Percentiles rank a stretch among this genome's conserved stretches.
phyloP scores from a whole-genome alignment of 2,113 vertebrate species.

The Natator depressus region DNA sequence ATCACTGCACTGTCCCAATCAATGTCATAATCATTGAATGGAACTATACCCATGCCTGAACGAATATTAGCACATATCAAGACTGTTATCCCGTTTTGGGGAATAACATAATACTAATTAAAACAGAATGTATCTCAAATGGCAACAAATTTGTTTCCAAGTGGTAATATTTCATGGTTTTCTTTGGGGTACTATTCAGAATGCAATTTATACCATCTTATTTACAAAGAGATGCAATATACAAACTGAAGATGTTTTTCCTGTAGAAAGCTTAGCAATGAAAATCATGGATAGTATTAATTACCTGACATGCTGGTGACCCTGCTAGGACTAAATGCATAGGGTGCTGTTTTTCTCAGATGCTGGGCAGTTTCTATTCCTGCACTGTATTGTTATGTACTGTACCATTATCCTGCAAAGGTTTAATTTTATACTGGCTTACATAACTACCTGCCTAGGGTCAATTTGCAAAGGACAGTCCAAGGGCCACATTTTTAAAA shows the following conservation, averaged over 20 bases:
- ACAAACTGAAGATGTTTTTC: rapidly evolving
- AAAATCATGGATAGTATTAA: not conserved
- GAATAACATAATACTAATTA: not conserved
- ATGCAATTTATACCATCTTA: not conserved
- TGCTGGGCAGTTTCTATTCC: not conserved
- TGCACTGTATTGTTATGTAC: not conserved
- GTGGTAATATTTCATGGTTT: not conserved
- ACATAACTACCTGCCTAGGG: rapidly evolving
- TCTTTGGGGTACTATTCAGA: not conserved
- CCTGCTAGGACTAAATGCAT: not conserved
- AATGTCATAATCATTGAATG: not conserved
- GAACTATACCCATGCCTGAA: not conserved
- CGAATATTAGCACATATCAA: not conserved
- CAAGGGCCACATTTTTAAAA: not conserved
- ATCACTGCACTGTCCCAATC: not conserved
- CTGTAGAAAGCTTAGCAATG: not conserved
- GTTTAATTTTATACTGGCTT: not conserved
- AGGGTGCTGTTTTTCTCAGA: not conserved
- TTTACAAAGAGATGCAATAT: not conserved
- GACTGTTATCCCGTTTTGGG: not conserved
- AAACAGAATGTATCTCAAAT: not conserved
- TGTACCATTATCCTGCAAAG: not conserved
- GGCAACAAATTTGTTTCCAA: not conserved
- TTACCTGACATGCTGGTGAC: not conserved
- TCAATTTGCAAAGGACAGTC: not conserved